Conservation (phyloP, 2,888 invertebrate genomes). For the Scotopteryx bipunctaria region DNA sequence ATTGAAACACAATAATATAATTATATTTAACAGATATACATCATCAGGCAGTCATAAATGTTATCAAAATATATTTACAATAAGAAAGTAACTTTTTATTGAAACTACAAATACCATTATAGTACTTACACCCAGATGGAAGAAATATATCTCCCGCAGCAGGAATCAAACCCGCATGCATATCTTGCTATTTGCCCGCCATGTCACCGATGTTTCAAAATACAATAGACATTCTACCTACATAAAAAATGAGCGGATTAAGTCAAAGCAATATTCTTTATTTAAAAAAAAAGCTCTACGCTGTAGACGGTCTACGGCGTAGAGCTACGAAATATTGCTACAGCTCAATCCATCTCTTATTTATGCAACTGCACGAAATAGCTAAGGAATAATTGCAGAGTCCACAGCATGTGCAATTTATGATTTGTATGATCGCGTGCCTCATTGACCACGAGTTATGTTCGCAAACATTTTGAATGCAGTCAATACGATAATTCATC, state of each 20-base stretch:
- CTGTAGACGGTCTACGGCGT: too few relatives aligned
- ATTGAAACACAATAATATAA: constrained; percentile 33
- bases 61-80: too few relatives aligned
- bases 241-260: constrained; percentile 53
- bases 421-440: constrained; percentile 31
- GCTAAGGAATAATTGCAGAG: background rate
- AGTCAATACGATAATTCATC: constrained; percentile 36
- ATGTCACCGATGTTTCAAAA: too few relatives aligned
- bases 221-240: too few relatives aligned
- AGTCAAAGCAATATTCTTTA: constrained; percentile 26
- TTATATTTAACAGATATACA: constrained; percentile 15
- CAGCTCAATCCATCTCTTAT: background rate
- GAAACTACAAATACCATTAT: too few relatives aligned
- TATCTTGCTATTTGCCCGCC: too few relatives aligned
- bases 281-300: constrained; percentile 11
- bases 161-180: too few relatives aligned
- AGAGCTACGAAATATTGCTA: background rate
- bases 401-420: constrained; percentile 11
- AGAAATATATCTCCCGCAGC: too few relatives aligned
- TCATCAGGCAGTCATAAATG: too few relatives aligned
- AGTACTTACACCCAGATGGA: too few relatives aligned
- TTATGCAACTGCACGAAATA: background rate
- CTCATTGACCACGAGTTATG: constrained; percentile 54
- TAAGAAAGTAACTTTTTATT: background rate
- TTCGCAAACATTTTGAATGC: constrained; percentile 54